phyloP scores from a whole-genome alignment of 2,797 vertebrate species.

The Chiroxiphia lanceolata region DNA sequence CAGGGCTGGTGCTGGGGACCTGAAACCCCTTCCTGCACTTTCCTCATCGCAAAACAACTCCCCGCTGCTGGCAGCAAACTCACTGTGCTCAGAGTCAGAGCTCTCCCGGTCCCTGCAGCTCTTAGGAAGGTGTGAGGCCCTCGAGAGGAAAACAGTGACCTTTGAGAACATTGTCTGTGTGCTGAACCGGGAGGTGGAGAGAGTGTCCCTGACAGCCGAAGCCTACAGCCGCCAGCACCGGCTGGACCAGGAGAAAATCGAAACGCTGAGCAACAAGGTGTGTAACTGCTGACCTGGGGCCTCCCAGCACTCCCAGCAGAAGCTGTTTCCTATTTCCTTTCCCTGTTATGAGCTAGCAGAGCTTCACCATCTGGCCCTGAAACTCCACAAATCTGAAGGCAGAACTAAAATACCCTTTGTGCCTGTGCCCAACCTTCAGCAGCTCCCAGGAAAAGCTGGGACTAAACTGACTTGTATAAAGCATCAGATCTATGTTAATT shows the following conservation, averaged over 20 bases:
- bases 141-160: slow-evolving; percentile 87
- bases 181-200: slow-evolving; percentile 92
- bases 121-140: slow-evolving; percentile 80
- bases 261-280: slow-evolving; percentile 88
- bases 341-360: neutral
- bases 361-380: neutral
- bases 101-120: slow-evolving; percentile 76
- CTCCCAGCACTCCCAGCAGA: neutral
- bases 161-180: slow-evolving; percentile 95
- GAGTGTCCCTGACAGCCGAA: slow-evolving; percentile 83
- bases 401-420: neutral
- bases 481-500: neutral
- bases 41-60: slow-evolving; percentile 76
- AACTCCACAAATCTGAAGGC: neutral
- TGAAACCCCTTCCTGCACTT: slow-evolving; percentile 75
- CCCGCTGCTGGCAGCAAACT: slow-evolving; percentile 71
- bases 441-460: neutral
- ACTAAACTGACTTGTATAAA: neutral
- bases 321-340: neutral
- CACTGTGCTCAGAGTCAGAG: neutral
- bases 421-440: neutral
- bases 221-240: slow-evolving; percentile 88
- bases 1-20: slow-evolving; percentile 37
- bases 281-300: neutral
- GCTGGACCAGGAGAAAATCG: slow-evolving; percentile 91